These are phyloP conservation scores for Prunella fulvescens DNA, from an alignment of 2,113 vertebrate species.

Conservation along the genomic window DNA sequence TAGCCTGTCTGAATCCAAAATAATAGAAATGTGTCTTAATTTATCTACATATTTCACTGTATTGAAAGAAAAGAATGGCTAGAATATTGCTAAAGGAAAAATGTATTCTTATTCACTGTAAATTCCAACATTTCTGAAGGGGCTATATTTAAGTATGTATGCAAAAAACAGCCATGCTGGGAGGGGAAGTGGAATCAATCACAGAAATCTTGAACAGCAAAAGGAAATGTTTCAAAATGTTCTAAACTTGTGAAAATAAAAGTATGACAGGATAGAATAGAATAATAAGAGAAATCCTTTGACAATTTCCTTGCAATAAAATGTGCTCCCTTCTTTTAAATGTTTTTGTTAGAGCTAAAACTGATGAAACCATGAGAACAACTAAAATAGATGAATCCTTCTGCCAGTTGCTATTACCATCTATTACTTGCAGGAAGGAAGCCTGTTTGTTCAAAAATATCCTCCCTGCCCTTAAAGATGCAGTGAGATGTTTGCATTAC, in stretches of 20 bases:
- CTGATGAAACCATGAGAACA: constrained; percentile 13
- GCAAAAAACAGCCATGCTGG: not conserved
- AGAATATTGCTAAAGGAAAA: not conserved
- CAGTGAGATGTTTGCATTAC: constrained; percentile 1
- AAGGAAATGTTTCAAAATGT: not conserved
- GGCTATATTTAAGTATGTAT: not conserved
- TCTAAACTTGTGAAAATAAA: not conserved
- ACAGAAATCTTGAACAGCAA: not conserved
- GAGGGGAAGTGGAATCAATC: not conserved
- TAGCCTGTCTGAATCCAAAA: not conserved
- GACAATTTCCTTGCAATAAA: not conserved
- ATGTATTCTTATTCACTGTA: not conserved
- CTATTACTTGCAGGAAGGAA: constrained; percentile 54
- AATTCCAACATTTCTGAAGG: not conserved
- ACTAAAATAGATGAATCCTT: constrained; percentile 43
- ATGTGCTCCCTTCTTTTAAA: not conserved
- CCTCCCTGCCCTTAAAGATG: constrained; percentile 7
- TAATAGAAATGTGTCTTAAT: not conserved
- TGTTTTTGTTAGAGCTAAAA: constrained; percentile 28
- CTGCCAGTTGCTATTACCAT: constrained; percentile 49
- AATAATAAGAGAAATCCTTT: not conserved
- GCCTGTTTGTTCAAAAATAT: constrained; percentile 45
- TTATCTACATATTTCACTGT: not conserved
- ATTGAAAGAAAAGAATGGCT: not conserved
- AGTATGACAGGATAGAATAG: not conserved